Percentiles rank a stretch among this genome's conserved stretches.
phyloP scores from a whole-genome alignment of 2,113 vertebrate species.

The Apodemus speciosus region DNA sequence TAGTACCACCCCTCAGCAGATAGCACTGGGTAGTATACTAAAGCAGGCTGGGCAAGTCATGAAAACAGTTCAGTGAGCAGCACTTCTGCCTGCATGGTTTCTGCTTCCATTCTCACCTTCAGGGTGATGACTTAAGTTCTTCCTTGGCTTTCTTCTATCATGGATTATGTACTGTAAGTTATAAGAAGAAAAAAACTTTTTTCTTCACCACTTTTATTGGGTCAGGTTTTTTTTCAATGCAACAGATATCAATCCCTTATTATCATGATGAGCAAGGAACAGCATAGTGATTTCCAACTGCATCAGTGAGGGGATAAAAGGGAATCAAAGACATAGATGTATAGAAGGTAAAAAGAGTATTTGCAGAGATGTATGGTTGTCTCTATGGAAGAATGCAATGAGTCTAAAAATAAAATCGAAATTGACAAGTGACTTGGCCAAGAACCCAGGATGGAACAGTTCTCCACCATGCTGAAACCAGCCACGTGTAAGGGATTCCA shows the following conservation, averaged over 20 bases:
- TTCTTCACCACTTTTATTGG: background rate
- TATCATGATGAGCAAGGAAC: background rate
- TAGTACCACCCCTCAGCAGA: background rate
- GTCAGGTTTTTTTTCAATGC: background rate
- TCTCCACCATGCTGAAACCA: background rate
- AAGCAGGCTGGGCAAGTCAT: background rate
- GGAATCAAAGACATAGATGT: background rate
- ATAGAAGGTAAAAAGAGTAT: background rate
- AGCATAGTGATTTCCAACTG: background rate
- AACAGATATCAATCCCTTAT: background rate
- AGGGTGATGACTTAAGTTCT: too few species aligned
- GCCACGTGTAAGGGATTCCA: background rate
- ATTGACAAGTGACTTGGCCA: background rate
- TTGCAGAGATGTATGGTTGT: background rate
- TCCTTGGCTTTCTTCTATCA: background rate
- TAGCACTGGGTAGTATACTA: background rate
- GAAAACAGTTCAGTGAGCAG: background rate
- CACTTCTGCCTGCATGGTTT: background rate
- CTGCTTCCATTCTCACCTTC: too few species aligned
- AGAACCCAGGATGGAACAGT: background rate
- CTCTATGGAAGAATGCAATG: background rate
- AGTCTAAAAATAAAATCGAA: background rate
- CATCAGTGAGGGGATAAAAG: background rate
- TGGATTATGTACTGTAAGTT: background rate
- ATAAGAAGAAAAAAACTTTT: background rate